Percentiles rank a stretch among this genome's conserved stretches.
Evolutionary conservation across 2,797 vertebrate species (phyloP).

Genomic region (Myotis daubentonii): DNA sequence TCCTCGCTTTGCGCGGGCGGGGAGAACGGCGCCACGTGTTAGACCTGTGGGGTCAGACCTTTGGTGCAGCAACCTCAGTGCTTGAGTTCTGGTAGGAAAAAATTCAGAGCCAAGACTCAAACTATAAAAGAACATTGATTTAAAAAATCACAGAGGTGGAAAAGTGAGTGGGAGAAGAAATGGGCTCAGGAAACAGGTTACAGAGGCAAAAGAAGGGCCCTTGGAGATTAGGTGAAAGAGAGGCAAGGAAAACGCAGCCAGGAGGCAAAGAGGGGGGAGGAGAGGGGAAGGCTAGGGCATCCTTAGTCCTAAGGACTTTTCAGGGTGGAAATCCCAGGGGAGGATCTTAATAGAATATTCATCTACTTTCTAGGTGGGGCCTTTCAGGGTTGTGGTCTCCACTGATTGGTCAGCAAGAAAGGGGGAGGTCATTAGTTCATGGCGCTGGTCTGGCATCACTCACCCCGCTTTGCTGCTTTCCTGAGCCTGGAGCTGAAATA

Average conservation of each 20-base stretch:
- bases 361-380: background rate
- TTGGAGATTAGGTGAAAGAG: background rate
- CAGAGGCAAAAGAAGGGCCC: background rate
- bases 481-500: background rate
- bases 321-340: background rate
- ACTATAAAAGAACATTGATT: background rate
- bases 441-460: background rate
- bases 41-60: background rate
- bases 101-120: background rate
- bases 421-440: background rate
- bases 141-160: background rate
- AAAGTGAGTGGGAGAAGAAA: background rate
- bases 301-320: background rate
- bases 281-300: background rate
- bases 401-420: background rate
- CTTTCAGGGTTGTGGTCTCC: background rate
- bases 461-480: background rate
- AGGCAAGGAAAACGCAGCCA: background rate
- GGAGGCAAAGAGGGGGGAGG: background rate
- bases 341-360: background rate
- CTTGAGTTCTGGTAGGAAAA: background rate
- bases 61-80: background rate
- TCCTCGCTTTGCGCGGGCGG: background rate
- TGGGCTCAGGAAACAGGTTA: background rate
- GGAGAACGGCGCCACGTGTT: background rate